Evolutionary conservation across 2,888 invertebrate genomes (phyloP), one percentile per base, ranked within the genome.

Genomic region (Hermaeophaga mercurialis): DNA sequence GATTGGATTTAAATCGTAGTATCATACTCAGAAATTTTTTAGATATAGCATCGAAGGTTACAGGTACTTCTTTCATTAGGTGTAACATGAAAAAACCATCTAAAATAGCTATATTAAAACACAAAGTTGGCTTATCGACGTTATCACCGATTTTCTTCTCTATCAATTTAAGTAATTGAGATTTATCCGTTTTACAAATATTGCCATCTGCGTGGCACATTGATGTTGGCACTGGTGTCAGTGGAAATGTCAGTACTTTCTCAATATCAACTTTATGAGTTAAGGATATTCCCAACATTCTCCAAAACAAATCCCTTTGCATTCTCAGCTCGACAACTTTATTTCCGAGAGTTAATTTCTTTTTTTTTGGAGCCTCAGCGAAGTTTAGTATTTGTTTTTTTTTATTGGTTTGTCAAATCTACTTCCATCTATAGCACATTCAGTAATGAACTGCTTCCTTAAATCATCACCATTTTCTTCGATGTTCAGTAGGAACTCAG

Each of bases 401-500:
- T 28, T 28, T 9, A 28, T 28, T 28, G 28, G 28, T 6, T 8
- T 28, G 2, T 28, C 28, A 28, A 28, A 28, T 28, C 28, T 28
- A 9, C 9, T 28, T 8, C 9, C 9, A 57, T 63, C 46, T 24
- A 41, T 26, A 38, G 33, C 58, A 41, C 64, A 60, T 57, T 64
- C 58, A 45, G 8, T 56, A 17, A 64, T 62, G 33, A 62, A 64
- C 19, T 58, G 49, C 1, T 58, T 49, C 24, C 48, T 36, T 24
- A 55, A 54, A 14, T 41, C 15, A 1, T 62, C 48, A 53, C 60
- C 61, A 58, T 56, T 58, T 43, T 64, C 55, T 61, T 56, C 63
- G 54, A 70, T 54, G 48, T 69, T 71, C 2, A 71, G n/a, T 24
- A 31, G 28, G 65, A 73, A 63, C 4, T 22, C 22, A 22, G 22